Evolutionary conservation across 1,140 invertebrate genomes (phyloP).

Genomic region (Polyergus mexicanus): DNA sequence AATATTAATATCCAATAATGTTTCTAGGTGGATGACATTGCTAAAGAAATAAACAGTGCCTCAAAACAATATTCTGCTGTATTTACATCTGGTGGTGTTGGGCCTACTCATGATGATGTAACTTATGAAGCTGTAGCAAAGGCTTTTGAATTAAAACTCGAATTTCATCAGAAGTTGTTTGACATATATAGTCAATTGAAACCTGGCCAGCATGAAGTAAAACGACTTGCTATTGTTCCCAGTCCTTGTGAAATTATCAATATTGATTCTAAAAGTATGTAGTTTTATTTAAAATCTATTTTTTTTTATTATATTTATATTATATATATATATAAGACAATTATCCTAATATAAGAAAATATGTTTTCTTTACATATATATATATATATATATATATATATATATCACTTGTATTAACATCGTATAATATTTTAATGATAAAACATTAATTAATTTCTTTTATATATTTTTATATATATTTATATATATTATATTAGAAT

Average conservation of each 20-base stretch:
- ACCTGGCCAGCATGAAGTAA: constrained; percentile 69
- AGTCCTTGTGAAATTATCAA: constrained; percentile 77
- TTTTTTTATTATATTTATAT: constrained; percentile 1
- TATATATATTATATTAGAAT: constrained; percentile 20
- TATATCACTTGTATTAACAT: too few relatives aligned
- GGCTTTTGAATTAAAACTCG: constrained; percentile 88
- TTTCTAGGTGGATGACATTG: constrained; percentile 88
- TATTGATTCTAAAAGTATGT: constrained; percentile 66
- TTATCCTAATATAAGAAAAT: too few relatives aligned
- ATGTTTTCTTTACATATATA: too few relatives aligned
- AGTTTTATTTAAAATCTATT: not conserved
- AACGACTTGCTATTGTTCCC: constrained; percentile 75
- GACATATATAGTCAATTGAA: constrained; percentile 83
- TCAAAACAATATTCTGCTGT: constrained; percentile 87
- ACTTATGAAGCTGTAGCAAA: constrained; percentile 91
- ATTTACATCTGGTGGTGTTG: constrained; percentile 92
- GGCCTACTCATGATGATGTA: constrained; percentile 93
- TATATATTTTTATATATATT: too few relatives aligned
- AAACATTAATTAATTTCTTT: too few relatives aligned
- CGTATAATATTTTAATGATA: too few relatives aligned
- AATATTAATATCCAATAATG: not conserved
- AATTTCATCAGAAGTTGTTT: constrained; percentile 87
- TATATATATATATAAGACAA: too few relatives aligned
- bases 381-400: too few relatives aligned
- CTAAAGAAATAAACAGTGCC: constrained; percentile 88